Evolutionary conservation across 1,140 invertebrate species (phyloP).

Genomic region (Cyphomyrmex costatus): DNA sequence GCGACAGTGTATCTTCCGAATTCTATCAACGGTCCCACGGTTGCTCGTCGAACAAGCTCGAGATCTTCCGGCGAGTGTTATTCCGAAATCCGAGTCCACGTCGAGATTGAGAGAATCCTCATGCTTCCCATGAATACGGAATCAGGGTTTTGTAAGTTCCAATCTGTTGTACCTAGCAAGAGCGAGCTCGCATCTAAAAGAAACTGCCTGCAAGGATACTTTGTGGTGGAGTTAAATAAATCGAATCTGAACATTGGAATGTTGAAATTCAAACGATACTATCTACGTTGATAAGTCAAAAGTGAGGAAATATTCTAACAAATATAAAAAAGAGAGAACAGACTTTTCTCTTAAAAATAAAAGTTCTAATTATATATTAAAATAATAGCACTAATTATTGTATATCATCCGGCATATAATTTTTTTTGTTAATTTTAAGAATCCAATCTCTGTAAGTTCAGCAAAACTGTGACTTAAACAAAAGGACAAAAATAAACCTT

Average conservation of each 20-base stretch:
- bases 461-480: neutral
- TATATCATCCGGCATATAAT: neutral
- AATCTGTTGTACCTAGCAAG: constrained; percentile 54
- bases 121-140: constrained; percentile 78
- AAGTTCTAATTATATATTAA: neutral
- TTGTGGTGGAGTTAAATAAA: constrained; percentile 33
- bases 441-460: neutral
- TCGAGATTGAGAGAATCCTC: constrained; percentile 66
- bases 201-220: constrained; percentile 42
- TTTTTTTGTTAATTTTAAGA: neutral
- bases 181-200: constrained; percentile 32
- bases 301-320: neutral
- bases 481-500: neutral
- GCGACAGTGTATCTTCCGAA: constrained; percentile 44
- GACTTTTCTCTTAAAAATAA: neutral
- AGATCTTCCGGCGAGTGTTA: constrained; percentile 9
- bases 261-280: neutral
- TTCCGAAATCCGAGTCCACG: constrained; percentile 58
- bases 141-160: constrained; percentile 72
- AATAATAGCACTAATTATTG: neutral
- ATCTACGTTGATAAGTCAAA: neutral
- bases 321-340: neutral
- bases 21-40: constrained; percentile 59
- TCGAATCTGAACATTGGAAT: constrained; percentile 18
- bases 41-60: constrained; percentile 42